phyloP scores from a whole-genome alignment of 2,888 invertebrate genomes.

The Agriopis marginaria region DNA sequence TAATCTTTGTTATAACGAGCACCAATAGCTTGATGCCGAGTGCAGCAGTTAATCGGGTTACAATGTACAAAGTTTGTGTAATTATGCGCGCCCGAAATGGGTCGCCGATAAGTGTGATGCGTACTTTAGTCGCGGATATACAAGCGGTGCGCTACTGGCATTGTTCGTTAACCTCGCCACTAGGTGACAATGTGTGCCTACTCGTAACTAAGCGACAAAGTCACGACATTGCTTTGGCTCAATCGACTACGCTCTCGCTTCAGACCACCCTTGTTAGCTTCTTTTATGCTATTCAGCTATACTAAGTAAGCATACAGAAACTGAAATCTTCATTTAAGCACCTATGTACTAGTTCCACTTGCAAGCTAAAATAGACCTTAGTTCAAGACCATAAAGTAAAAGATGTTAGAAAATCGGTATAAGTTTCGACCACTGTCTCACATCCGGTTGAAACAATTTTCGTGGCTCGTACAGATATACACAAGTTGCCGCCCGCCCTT shows the following conservation, averaged over 20 bases:
- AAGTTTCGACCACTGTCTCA: constrained; percentile 53
- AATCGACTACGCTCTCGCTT: constrained; percentile 13
- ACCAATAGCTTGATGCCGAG: constrained; percentile 33
- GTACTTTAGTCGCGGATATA: constrained; percentile 47
- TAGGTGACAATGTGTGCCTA: constrained; percentile 34
- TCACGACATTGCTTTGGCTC: constrained; percentile 22
- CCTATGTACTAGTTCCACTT: not conserved
- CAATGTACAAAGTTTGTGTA: constrained; percentile 54
- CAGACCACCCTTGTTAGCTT: constrained; percentile 7
- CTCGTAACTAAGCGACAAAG: constrained; percentile 28
- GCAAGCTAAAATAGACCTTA: constrained; percentile 21
- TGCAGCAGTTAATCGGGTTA: constrained; percentile 52
- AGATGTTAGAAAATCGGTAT: constrained; percentile 11
- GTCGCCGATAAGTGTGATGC: constrained; percentile 64
- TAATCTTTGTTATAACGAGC: constrained; percentile 24
- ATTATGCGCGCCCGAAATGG: constrained; percentile 65
- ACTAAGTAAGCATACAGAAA: not conserved
- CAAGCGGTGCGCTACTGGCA: constrained; percentile 43
- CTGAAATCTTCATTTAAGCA: too few species aligned
- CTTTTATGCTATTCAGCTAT: not conserved
- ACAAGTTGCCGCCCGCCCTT: constrained; percentile 62
- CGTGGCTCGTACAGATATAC: constrained; percentile 51
- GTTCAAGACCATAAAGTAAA: constrained; percentile 5
- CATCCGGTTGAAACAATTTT: constrained; percentile 64
- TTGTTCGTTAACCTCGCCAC: constrained; percentile 37